Conservation (phyloP, 2,113 vertebrate genomes). For the Labeo catla region DNA sequence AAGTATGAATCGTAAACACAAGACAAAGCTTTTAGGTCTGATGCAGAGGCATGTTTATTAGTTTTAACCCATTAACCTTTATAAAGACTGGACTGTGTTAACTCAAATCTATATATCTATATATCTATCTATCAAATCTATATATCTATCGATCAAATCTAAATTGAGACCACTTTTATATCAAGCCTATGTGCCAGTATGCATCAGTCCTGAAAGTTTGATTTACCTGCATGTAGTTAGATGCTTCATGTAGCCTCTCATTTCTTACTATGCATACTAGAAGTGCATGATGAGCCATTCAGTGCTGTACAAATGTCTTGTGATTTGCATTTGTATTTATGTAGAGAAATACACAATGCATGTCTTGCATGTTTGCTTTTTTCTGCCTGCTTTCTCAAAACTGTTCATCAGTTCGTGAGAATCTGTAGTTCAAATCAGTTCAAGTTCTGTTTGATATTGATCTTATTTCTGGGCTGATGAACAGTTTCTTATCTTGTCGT, state of each 20-base stretch:
- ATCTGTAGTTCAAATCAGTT: background rate
- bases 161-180: background rate
- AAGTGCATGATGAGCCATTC: background rate
- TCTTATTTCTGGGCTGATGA: background rate
- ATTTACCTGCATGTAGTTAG: background rate
- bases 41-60: background rate
- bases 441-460: background rate
- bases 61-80: background rate
- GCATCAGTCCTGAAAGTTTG: background rate
- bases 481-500: background rate
- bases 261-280: background rate
- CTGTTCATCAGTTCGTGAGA: background rate
- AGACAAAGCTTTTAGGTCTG: constrained; percentile 30
- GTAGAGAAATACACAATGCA: constrained; percentile 19
- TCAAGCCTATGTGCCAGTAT: background rate
- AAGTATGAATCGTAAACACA: background rate
- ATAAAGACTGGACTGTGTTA: background rate
- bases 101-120: too few species aligned
- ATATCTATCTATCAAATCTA: too few species aligned
- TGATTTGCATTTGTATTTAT: constrained; percentile 2
- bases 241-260: constrained; percentile 3
- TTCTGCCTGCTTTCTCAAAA: background rate
- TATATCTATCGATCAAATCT: too few species aligned
- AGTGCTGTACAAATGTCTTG: background rate
- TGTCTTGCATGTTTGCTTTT: background rate